A percentile compares a stretch with the other conserved stretches of the same genome.
phyloP scores from a whole-genome alignment of 1,140 invertebrate genomes.

The Schmidtea mediterranea region DNA sequence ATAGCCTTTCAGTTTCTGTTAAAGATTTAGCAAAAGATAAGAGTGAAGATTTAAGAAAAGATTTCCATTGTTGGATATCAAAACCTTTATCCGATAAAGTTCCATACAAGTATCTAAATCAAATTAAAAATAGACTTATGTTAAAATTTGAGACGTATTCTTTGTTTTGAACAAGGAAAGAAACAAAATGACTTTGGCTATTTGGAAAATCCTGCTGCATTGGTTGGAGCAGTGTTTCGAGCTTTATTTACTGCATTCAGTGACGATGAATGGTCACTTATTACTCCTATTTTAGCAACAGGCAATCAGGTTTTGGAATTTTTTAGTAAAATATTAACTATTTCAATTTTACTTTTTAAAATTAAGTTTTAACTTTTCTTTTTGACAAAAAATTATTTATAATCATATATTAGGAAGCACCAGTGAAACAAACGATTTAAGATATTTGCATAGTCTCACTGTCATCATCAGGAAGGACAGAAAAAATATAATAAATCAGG shows the following conservation, averaged over 20 bases:
- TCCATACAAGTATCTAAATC: slow-evolving; percentile 14
- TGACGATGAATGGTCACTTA: slow-evolving; percentile 15
- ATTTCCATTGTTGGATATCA: slow-evolving; percentile 22
- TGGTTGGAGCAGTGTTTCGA: slow-evolving; percentile 14
- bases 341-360: neutral
- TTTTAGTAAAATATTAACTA: no score
- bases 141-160: slow-evolving; percentile 4
- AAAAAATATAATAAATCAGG: no score
- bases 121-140: slow-evolving; percentile 8
- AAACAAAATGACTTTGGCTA: neutral
- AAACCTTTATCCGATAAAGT: slow-evolving; percentile 11
- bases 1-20: slow-evolving; percentile 14
- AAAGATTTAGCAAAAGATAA: slow-evolving; percentile 13
- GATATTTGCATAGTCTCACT: no score
- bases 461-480: no score
- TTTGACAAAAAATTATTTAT: no score
- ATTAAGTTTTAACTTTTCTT: no score
- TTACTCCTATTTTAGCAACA: slow-evolving; percentile 17
- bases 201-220: neutral
- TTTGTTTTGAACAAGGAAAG: slow-evolving; percentile 7
- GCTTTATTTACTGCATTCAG: slow-evolving; percentile 16
- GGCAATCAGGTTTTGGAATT: slow-evolving; percentile 17
- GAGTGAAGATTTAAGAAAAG: slow-evolving; percentile 14
- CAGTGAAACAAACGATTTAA: no score
- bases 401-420: no score